Evolutionary conservation across 2,888 invertebrate genomes (phyloP).

Genomic region (Anarsia innoxiella): DNA sequence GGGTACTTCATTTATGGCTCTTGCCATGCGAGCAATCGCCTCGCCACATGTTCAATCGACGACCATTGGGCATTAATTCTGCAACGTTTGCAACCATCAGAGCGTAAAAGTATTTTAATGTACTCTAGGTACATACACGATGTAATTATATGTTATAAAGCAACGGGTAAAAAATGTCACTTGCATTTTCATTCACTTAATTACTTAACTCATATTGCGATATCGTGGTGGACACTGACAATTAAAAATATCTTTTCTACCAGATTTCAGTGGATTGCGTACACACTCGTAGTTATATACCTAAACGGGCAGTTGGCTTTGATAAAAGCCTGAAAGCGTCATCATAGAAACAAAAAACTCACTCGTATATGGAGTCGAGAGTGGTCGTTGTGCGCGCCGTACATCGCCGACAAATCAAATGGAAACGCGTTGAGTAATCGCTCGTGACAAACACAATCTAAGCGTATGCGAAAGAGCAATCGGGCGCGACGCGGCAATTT

Average conservation of each 20-base stretch:
- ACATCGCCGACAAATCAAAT: conserved; percentile 54
- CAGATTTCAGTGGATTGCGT: too few species aligned
- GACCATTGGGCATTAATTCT: conserved; percentile 48
- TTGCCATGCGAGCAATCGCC: conserved; percentile 40
- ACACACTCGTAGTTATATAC: too few species aligned
- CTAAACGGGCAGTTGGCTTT: too few species aligned
- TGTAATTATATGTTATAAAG: conserved; percentile 35
- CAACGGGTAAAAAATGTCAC: conserved; percentile 39
- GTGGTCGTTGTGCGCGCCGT: conserved; percentile 40
- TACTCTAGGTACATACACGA: too few species aligned
- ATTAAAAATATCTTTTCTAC: conserved; percentile 2
- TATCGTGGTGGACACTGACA: conserved; percentile 16
- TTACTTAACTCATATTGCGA: conserved; percentile 29
- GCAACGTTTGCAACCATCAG: conserved; percentile 45
- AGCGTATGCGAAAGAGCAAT: conserved; percentile 52
- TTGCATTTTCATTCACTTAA: conserved; percentile 36
- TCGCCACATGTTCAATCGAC: conserved; percentile 41
- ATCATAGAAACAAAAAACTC: too few species aligned
- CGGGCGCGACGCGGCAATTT: conserved; percentile 61
- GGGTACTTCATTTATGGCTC: conserved; percentile 54
- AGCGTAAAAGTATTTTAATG: conserved; percentile 56
- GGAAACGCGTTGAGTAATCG: conserved; percentile 46
- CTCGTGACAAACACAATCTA: conserved; percentile 52
- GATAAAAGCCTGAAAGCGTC: too few species aligned
- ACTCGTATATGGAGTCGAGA: conserved; percentile 47